Base-by-base conservation (phyloP, 2,797 vertebrate genomes). In the Brotula barbata region DNA sequence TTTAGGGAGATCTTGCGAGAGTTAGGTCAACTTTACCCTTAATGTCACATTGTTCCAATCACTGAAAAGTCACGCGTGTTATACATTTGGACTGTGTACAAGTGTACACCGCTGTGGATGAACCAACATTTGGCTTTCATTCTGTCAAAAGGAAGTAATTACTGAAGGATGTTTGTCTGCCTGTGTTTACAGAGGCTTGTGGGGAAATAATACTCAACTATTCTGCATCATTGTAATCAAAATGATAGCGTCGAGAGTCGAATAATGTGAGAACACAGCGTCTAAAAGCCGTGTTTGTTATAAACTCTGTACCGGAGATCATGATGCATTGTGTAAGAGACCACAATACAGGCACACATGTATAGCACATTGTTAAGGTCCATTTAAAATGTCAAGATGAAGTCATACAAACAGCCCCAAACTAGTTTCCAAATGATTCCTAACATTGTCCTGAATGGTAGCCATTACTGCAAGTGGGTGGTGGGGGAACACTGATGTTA, bases 401-500 rank as follows among this genome's bases (percentile, higher is more conserved):
- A 42, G 56, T 66, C 45, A 67, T 7, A 40, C 31, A 68, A 63
- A 46, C 36, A 1, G 33, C 54, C 20, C 72, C 42, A 64, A 70
- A n/a, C 69, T 48, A 65, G 49, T 66, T 55, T n/a, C 9, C 42
- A 47, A 74, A 75, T 53, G 51, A 41, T 3, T 67, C 58, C 59
- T 60, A 58, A 64, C 62, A 61, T 73, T 52, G 57, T 51, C 53
- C 64, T 59, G 19, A 65, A 70, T 53, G 53, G 60, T 42, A 58
- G 48, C 66, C 17, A 5, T 47, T 34, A 22, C 40, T 49, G 50
- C 34, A 51, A 51, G 46, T 44, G 2, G 49, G 39, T 21, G 42
- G 58, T 46, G 6, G 58, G 73, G 61, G 83, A 76, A 43, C 56
- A n/a, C 73, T 72, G 71, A 76, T 64, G 70, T 82, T 88, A 92